phyloP scores from a whole-genome alignment of 1,140 invertebrate genomes.

The Coptotermes formosanus region DNA sequence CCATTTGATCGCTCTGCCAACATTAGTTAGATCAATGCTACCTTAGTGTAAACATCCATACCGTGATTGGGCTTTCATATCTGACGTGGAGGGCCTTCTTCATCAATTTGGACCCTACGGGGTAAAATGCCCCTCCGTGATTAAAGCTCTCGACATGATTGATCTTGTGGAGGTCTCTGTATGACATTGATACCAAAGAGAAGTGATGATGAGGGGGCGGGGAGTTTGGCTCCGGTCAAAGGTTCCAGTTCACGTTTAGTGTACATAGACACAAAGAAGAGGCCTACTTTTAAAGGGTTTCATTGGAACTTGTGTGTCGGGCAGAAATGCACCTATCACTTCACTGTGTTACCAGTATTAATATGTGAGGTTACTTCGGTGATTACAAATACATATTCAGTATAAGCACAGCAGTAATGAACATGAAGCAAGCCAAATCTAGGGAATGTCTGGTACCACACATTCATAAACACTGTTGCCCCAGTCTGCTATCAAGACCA shows the following conservation, averaged over 20 bases:
- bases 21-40: background rate
- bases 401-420: too few relatives aligned
- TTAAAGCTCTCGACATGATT: background rate
- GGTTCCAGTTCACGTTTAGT: background rate
- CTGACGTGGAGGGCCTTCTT: background rate
- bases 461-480: too few relatives aligned
- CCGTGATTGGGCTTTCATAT: background rate
- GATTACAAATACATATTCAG: too few relatives aligned
- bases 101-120: slow-evolving; percentile 9
- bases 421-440: too few relatives aligned
- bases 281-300: background rate
- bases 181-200: background rate
- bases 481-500: too few relatives aligned
- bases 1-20: too few relatives aligned
- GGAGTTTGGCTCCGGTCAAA: background rate
- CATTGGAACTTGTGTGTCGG: background rate
- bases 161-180: background rate
- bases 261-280: background rate
- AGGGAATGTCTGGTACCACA: too few relatives aligned
- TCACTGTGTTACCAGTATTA: too few relatives aligned
- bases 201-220: background rate
- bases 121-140: background rate
- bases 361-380: too few relatives aligned
- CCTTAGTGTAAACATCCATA: background rate
- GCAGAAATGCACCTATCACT: too few relatives aligned